Evolutionary conservation across 2,888 invertebrate genomes (phyloP), one percentile per base, ranked within the genome.

Genomic region (Tubulanus polymorphus): DNA sequence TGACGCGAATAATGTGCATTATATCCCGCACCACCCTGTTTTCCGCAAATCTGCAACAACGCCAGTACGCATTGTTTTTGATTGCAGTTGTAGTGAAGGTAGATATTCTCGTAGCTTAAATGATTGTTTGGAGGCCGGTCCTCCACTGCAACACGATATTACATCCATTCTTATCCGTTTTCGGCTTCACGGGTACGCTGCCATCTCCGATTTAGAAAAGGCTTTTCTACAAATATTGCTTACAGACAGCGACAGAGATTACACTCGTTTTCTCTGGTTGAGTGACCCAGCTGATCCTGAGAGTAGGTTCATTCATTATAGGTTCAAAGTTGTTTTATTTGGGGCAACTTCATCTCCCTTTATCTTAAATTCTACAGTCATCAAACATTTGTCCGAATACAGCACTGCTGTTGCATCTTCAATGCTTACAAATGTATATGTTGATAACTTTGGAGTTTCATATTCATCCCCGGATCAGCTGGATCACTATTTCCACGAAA

Each of bases 11-110:
- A 15, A 41, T n/a, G 35, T 37, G 8, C 54, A 46, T 23, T 53
- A 57, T 45, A n/a, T 53, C n/a, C 57, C 57, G 18, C 57, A 56
- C 26, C 28, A 46, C 20, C 57, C 57, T 27, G 57, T 54, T 3
- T 29, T 57, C 12, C 28, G 46, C 25, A 53, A 55, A 28, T 27
- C 5, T 15, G 54, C 53, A 35, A 56, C 49, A 27, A 70, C 65
- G 0, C 71, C 69, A 49, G 35, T 70, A 12, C 29, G 65, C 3
- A 52, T 62, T 29, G 67, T 68, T 8, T 69, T 56, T 48, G 68
- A 68, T 54, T 70, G 56, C 3, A 59, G 59, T 1, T 55, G 53
- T 1, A 25, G 26, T 20, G n/a, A n/a, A n/a, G 52, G 55, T 46
- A 18, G 15, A 1, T 48, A 58, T 49, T 55, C 46, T 2, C 12